Percentiles rank a stretch among this genome's conserved stretches.
Conservation (phyloP, 2,797 vertebrate genomes). For the Parotocinclus haroldoi region DNA sequence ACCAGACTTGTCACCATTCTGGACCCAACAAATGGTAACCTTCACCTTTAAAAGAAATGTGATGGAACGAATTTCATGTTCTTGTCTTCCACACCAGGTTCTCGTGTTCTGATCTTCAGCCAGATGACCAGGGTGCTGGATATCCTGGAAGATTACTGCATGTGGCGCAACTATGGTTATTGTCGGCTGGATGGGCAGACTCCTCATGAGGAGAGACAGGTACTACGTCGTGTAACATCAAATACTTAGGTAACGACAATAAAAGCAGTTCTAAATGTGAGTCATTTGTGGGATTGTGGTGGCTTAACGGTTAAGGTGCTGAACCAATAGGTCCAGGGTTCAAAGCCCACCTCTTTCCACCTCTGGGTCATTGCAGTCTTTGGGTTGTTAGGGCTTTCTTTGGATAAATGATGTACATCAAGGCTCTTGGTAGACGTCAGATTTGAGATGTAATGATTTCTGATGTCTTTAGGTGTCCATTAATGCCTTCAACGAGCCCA, state of each 20-base stretch:
- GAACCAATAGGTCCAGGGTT: not conserved
- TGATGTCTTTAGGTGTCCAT: conserved; percentile 83
- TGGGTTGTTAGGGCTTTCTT: too few relatives aligned
- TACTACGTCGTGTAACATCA: conserved; percentile 40
- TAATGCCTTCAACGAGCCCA: conserved; percentile 87
- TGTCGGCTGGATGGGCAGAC: conserved; percentile 96
- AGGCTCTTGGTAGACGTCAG: too few relatives aligned
- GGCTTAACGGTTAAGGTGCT: too few relatives aligned
- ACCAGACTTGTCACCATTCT: too few relatives aligned
- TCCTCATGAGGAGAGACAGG: conserved; percentile 96
- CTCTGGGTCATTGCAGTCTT: too few relatives aligned
- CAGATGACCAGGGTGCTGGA: conserved; percentile 98
- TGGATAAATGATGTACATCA: too few relatives aligned
- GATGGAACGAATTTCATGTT: too few relatives aligned
- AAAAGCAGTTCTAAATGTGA: not conserved
- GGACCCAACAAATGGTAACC: too few relatives aligned
- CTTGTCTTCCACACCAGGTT: conserved; percentile 66
- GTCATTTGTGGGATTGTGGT: not conserved
- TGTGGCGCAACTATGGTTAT: conserved; percentile 96
- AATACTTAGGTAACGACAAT: not conserved
- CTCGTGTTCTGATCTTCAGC: conserved; percentile 94
- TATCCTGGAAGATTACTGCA: conserved; percentile 98
- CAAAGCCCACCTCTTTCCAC: too few relatives aligned
- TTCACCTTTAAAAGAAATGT: too few relatives aligned
- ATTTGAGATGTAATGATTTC: not conserved